A percentile compares a stretch with the other conserved stretches of the same genome.
Conservation (phyloP, 1,140 invertebrate species). For the Hestina assimilis region DNA sequence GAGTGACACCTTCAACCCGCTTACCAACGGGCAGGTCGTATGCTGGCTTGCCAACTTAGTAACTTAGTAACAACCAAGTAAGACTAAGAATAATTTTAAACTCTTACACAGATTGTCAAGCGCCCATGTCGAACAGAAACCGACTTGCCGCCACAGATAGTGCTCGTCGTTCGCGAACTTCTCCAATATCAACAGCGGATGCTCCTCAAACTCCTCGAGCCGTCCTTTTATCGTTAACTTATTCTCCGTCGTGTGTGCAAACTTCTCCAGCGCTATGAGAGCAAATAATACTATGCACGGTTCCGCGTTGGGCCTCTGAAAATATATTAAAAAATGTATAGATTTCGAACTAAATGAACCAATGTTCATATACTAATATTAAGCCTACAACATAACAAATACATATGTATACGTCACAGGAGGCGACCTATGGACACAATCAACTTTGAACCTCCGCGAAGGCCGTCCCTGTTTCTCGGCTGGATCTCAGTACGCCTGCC, state of each 20-base stretch:
- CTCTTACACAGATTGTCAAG: slow-evolving; percentile 96
- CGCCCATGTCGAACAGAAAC: slow-evolving; percentile 95
- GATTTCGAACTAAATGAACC: no score
- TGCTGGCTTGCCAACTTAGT: no score
- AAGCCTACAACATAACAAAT: no score
- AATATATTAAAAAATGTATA: slow-evolving; percentile 5
- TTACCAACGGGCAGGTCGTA: no score
- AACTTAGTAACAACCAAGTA: no score
- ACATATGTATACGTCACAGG: no score
- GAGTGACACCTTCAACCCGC: no score
- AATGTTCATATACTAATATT: no score
- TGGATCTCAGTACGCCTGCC: no score
- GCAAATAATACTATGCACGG: slow-evolving; percentile 91
- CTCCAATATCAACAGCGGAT: slow-evolving; percentile 85
- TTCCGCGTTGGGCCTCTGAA: slow-evolving; percentile 81
- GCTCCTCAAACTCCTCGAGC: slow-evolving; percentile 79
- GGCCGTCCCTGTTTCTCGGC: no score
- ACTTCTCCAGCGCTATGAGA: slow-evolving; percentile 95
- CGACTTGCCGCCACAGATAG: slow-evolving; percentile 85
- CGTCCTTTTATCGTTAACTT: slow-evolving; percentile 88
- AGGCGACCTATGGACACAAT: no score
- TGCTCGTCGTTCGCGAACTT: slow-evolving; percentile 69
- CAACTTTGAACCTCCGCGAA: no score
- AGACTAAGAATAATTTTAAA: not conserved
- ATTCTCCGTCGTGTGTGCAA: slow-evolving; percentile 96